Evolutionary conservation across 2,797 vertebrate genomes (phyloP).

Genomic region (Chromis chromis): DNA sequence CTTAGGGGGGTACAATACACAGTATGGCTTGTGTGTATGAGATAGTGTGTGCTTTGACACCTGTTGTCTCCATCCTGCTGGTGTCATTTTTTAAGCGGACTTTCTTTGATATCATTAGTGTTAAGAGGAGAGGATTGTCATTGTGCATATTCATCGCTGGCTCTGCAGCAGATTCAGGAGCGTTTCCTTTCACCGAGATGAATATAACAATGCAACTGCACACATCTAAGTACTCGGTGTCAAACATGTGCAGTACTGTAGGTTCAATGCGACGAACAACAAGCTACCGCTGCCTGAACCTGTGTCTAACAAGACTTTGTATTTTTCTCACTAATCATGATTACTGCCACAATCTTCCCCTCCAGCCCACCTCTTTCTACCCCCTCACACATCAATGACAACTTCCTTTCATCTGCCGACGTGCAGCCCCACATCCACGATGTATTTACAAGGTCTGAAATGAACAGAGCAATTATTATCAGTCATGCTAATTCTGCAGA

Average conservation of each 20-base stretch:
- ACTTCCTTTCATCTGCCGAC: constrained; percentile 76
- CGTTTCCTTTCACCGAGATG: constrained; percentile 11
- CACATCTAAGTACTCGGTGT: constrained; percentile 49
- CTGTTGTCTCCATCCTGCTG: constrained; percentile 75
- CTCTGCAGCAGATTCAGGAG: constrained; percentile 23
- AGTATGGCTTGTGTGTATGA: constrained; percentile 49
- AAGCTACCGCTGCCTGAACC: constrained; percentile 64
- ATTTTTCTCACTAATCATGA: constrained; percentile 77
- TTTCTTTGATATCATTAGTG: constrained; percentile 55
- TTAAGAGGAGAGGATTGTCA: constrained; percentile 31
- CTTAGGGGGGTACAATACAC: constrained; percentile 66
- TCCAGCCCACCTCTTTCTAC: constrained; percentile 74
- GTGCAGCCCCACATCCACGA: constrained; percentile 67
- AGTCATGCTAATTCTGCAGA: constrained; percentile 83
- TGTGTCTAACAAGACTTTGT: constrained; percentile 77
- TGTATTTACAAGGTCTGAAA: constrained; percentile 81
- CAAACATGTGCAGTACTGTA: constrained; percentile 41
- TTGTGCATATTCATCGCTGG: constrained; percentile 25
- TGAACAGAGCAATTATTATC: constrained; percentile 84
- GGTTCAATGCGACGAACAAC: constrained; percentile 58
- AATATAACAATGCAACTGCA: constrained; percentile 30
- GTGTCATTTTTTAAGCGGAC: constrained; percentile 32
- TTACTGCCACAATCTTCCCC: constrained; percentile 76
- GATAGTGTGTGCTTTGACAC: constrained; percentile 64
- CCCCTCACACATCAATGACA: constrained; percentile 76